Conservation (phyloP, 2,113 vertebrate genomes). For the Phaethornis superciliosus region DNA sequence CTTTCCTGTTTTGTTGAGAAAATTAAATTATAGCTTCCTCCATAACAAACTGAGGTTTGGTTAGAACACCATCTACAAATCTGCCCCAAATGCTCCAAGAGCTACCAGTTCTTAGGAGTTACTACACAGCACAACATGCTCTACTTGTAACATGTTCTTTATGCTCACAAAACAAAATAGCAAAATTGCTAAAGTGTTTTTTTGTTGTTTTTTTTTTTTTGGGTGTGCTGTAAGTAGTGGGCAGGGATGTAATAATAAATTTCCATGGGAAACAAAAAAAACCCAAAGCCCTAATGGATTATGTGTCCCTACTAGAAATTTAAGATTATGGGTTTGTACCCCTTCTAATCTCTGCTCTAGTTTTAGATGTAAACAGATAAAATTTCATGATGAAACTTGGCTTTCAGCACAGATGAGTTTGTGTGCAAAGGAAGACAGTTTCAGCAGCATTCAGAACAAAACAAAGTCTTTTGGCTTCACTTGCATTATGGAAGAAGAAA, state of each 20-base stretch:
- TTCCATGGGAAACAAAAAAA: not conserved
- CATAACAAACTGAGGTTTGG: not conserved
- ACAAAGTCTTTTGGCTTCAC: not conserved
- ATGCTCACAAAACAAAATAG: not conserved
- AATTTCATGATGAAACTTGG: not conserved
- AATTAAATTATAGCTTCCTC: not conserved
- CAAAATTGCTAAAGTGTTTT: not conserved
- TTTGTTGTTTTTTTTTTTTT: conserved; percentile 15
- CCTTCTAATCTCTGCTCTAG: conserved; percentile 17
- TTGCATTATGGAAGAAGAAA: not conserved
- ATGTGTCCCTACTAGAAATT: not conserved
- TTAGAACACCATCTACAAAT: not conserved
- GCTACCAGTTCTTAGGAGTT: conserved; percentile 1
- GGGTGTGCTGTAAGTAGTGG: not conserved
- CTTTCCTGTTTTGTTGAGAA: not conserved
- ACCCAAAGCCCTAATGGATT: not conserved
- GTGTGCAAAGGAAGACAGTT: conserved; percentile 14
- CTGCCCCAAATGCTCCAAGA: not conserved
- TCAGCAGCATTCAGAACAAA: conserved; percentile 5
- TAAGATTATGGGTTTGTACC: not conserved
- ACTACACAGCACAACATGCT: not conserved
- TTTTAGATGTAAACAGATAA: conserved; percentile 57
- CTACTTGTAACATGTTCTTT: not conserved
- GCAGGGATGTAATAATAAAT: not conserved
- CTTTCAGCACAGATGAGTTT: conserved; percentile 5